Evolutionary conservation across 2,797 vertebrate genomes (phyloP).

Genomic region (Rhynchonycteris naso): DNA sequence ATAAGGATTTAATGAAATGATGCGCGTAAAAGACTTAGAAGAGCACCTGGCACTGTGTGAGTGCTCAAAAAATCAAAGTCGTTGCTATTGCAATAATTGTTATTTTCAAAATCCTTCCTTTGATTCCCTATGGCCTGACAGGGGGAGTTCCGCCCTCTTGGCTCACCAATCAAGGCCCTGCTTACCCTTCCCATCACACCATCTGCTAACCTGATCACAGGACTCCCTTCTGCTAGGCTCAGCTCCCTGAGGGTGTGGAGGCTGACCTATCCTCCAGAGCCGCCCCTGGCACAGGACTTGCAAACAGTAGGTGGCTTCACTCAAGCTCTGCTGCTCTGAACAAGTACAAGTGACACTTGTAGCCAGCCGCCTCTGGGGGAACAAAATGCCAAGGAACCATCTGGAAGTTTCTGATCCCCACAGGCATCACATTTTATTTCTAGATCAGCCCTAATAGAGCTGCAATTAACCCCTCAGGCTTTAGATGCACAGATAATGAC

Average conservation of each 20-base stretch:
- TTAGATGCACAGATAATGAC: neutral
- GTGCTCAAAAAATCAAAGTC: neutral
- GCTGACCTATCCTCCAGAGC: neutral
- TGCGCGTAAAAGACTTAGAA: neutral
- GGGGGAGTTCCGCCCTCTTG: neutral
- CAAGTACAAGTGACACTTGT: neutral
- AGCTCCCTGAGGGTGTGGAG: neutral
- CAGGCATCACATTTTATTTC: neutral
- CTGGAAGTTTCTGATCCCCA: neutral
- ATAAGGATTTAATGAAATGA: neutral
- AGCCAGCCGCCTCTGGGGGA: conserved; percentile 19
- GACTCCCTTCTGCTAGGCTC: neutral
- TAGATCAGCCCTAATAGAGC: conserved; percentile 32
- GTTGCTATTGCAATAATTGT: neutral
- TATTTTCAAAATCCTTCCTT: neutral
- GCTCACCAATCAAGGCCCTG: neutral
- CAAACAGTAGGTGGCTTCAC: conserved; percentile 27
- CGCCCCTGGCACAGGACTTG: neutral
- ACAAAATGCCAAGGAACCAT: neutral
- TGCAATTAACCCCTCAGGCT: conserved; percentile 16
- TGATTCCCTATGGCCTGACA: neutral
- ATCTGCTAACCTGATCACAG: neutral
- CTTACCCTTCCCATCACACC: neutral
- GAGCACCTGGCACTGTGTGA: fast-evolving
- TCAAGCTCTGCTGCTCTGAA: conserved; percentile 29